Evolutionary conservation across 2,888 invertebrate genomes (phyloP), one percentile per base, ranked within the genome.

Genomic region (Melanotus villosus): DNA sequence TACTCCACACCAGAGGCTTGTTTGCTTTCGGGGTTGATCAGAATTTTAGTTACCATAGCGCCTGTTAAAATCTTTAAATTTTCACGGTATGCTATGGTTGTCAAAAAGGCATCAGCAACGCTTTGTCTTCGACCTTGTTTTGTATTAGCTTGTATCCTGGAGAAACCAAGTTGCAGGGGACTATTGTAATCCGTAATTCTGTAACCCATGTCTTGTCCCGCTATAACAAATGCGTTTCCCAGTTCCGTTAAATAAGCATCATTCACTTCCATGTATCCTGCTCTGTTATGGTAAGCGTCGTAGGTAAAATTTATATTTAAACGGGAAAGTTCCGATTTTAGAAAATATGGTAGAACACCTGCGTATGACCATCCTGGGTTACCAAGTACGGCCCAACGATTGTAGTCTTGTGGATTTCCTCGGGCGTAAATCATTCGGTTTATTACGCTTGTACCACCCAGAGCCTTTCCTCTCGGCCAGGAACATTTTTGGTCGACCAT

Each of bases 391-490:
- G 89, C 89, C 96, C 96, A 96, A 1, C 86, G 84, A 78, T 95
- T 91, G 80, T 92, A 96, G 79, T 96, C 95, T 2, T 86, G 83
- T 0, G 88, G 86, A 76, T 90, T 88, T 9, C 93, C 94, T 71
- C 93, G 85, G 0, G 92, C 92, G 77, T 92, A 93, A 77, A 92
- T 90, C 94, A 96, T 94, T 76, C 91, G 91, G 80, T 95, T 95
- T 6, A 95, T 85, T 0, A 92, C 90, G 72, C 92, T 92, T 6
- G 91, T 91, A 1, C 96, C 96, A 5, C 96, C 96, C 80, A 96
- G 88, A 0, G 93, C 92, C 82, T 92, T 94, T 1, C 95, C 95
- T 68, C 77, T 50, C 73, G 77, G 72, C 7, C 80, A 65, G 7
- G 73, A 64, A 64, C 83, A 82, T 66, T 73, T 72, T 47, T 80